phyloP scores from a whole-genome alignment of 2,797 vertebrate genomes.

The Pagetopsis macropterus region DNA sequence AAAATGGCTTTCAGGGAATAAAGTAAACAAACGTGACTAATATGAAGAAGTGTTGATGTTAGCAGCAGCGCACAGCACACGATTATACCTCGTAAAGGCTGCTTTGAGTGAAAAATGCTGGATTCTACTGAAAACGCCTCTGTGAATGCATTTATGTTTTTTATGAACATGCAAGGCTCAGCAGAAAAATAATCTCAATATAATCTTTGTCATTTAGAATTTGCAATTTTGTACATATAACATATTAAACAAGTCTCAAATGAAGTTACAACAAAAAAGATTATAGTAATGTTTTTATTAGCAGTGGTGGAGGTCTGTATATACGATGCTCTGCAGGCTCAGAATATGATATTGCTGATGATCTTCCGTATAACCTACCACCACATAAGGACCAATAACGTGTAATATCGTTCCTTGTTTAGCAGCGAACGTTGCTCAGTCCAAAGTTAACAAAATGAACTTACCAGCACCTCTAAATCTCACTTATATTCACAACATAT shows the following conservation, averaged over 20 bases:
- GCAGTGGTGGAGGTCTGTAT: slow-evolving; percentile 28
- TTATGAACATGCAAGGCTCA: slow-evolving; percentile 37
- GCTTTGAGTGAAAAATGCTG: slow-evolving; percentile 38
- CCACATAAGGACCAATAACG: slow-evolving; percentile 14
- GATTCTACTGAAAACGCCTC: slow-evolving; percentile 31
- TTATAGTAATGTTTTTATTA: slow-evolving; percentile 42
- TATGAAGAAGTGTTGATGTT: slow-evolving; percentile 72
- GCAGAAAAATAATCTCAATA: slow-evolving; percentile 36
- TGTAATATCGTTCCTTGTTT: slow-evolving; percentile 15
- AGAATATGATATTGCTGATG: slow-evolving; percentile 21
- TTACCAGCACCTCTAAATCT: not conserved
- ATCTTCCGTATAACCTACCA: slow-evolving; percentile 20
- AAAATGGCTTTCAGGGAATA: slow-evolving; percentile 71
- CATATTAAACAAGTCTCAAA: slow-evolving; percentile 54
- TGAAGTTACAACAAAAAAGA: slow-evolving; percentile 30
- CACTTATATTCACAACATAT: not conserved
- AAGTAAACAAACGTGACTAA: slow-evolving; percentile 75
- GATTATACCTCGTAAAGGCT: slow-evolving; percentile 56
- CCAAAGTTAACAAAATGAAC: not conserved
- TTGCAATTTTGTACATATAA: slow-evolving; percentile 45
- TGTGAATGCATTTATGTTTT: slow-evolving; percentile 35
- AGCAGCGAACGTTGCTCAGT: not conserved
- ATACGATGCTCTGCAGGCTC: slow-evolving; percentile 1
- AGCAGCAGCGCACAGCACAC: slow-evolving; percentile 46
- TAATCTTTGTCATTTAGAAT: slow-evolving; percentile 46